phyloP scores from a whole-genome alignment of 2,113 vertebrate species.

The Numida meleagris region DNA sequence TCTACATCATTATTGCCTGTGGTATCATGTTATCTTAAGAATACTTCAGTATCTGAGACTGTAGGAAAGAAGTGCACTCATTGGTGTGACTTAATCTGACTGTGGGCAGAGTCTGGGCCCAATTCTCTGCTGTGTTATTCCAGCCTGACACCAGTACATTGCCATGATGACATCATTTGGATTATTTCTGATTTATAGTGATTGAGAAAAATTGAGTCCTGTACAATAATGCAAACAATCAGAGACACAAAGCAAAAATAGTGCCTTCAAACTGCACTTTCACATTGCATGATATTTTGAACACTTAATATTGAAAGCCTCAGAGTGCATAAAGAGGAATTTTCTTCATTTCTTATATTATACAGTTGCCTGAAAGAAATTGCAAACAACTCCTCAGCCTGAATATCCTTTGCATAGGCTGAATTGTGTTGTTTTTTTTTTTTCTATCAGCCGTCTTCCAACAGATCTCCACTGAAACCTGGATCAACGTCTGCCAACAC shows the following conservation, averaged over 20 bases:
- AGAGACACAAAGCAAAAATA: conserved; percentile 51
- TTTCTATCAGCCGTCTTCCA: neutral
- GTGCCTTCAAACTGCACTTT: conserved; percentile 13
- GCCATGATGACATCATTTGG: conserved; percentile 60
- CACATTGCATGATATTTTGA: neutral
- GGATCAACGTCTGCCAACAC: neutral
- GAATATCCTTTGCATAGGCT: neutral
- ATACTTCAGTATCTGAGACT: neutral
- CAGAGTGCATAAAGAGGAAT: conserved; percentile 37
- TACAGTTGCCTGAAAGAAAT: conserved; percentile 46
- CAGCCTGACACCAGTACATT: conserved; percentile 13
- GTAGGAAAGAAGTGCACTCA: neutral
- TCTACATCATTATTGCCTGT: neutral
- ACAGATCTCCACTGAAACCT: neutral
- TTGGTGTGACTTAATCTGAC: neutral
- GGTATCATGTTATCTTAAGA: neutral
- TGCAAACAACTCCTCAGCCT: conserved; percentile 32
- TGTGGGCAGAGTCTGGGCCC: neutral
- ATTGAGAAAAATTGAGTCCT: conserved; percentile 59
- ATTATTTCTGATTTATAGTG: conserved; percentile 67
- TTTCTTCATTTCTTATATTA: conserved; percentile 50
- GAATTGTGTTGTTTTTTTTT: neutral
- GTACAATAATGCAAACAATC: conserved; percentile 61
- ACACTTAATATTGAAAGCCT: conserved; percentile 40
- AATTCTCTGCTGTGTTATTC: conserved; percentile 9